Evolutionary conservation across 1,140 invertebrate genomes (phyloP).

Genomic region (Zaprionus lachaisei): DNA sequence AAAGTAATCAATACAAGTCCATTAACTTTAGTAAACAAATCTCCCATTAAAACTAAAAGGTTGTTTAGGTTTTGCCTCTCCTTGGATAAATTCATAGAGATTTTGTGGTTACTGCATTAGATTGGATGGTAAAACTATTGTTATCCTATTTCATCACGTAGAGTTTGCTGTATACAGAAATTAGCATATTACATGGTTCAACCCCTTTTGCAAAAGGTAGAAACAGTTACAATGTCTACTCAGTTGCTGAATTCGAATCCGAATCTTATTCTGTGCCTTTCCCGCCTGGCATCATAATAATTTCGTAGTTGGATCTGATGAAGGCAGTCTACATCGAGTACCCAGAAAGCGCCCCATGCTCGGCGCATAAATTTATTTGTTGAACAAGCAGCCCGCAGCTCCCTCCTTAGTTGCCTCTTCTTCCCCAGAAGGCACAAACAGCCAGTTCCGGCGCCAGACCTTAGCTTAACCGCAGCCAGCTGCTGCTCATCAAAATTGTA

Average conservation of each 20-base stretch:
- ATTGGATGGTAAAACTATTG: constrained; percentile 33
- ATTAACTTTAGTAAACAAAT: background rate
- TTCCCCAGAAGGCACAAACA: constrained; percentile 1
- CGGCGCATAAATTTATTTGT: constrained; percentile 74
- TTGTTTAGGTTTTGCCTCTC: constrained; percentile 3
- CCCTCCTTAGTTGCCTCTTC: background rate
- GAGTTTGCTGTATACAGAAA: constrained; percentile 64
- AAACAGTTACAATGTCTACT: background rate
- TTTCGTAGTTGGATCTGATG: constrained; percentile 58
- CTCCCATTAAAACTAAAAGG: background rate
- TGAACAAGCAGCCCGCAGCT: constrained; percentile 27
- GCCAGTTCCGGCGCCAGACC: constrained; percentile 22
- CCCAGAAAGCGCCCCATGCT: constrained; percentile 29
- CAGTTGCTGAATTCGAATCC: background rate
- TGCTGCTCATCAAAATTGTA: constrained; percentile 78
- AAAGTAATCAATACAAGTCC: background rate
- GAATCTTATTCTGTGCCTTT: background rate
- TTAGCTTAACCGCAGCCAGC: constrained; percentile 61
- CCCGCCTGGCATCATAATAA: constrained; percentile 60
- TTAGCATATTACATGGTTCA: constrained; percentile 72
- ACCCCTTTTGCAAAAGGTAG: constrained; percentile 56
- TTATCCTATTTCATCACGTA: constrained; percentile 19
- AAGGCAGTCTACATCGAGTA: constrained; percentile 36
- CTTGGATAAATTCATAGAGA: background rate
- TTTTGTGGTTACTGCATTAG: constrained; percentile 30